phyloP scores from a whole-genome alignment of 2,797 vertebrate genomes.

The Helicolenus hilgendorfi region DNA sequence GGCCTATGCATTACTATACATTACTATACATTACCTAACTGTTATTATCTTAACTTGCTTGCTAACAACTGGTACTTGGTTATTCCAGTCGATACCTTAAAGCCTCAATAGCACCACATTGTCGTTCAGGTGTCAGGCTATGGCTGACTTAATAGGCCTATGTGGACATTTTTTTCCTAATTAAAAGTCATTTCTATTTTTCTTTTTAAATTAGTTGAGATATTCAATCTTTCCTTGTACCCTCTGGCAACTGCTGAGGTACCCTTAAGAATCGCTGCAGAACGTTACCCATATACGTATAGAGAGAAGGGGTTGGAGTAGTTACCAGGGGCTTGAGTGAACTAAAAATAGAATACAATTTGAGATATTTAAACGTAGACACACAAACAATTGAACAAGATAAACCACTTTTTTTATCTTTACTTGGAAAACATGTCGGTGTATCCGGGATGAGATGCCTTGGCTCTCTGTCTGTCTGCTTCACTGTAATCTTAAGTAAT shows the following conservation, averaged over 20 bases:
- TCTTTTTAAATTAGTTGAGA: neutral
- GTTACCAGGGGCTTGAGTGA: neutral
- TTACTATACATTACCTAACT: neutral
- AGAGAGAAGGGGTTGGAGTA: neutral
- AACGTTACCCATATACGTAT: neutral
- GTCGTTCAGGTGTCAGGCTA: neutral
- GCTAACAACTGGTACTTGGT: neutral
- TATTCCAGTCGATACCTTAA: neutral
- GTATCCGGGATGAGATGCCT: constrained; percentile 57
- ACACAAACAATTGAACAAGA: constrained; percentile 36
- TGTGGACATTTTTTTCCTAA: neutral
- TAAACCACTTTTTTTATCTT: constrained; percentile 40
- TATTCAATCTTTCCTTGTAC: neutral
- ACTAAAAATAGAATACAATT: neutral
- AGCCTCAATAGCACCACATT: neutral
- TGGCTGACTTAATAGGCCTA: too few species aligned
- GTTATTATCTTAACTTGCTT: neutral
- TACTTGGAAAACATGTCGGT: constrained; percentile 41
- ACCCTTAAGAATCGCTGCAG: neutral
- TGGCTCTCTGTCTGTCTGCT: constrained; percentile 60
- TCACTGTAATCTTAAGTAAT: constrained; percentile 85
- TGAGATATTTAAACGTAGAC: neutral
- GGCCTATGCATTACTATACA: neutral
- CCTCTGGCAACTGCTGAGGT: neutral
- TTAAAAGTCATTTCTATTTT: neutral